Base-by-base conservation (phyloP, 1,140 invertebrate genomes). In the Lepidurus apus region DNA sequence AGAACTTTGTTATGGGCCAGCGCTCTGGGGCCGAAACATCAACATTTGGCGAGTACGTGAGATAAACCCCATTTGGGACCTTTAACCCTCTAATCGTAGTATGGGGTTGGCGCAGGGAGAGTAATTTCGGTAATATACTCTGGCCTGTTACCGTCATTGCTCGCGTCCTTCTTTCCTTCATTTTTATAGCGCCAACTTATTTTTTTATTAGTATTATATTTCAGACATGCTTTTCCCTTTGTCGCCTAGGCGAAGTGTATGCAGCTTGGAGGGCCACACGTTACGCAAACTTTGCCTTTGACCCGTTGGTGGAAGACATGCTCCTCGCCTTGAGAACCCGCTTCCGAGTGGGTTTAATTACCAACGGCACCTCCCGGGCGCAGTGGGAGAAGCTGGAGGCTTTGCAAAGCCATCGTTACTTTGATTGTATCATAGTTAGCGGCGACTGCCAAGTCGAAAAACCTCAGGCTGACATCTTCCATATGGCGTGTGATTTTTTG, bases 371-470 rank as follows among this genome's bases (percentile, higher is more conserved):
- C 1, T 93, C 93, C 26, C 88, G 90, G 65, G 90, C 92, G 10
- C 93, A 95, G 85, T 94, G 93, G 92, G 93, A 95, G 86, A 95
- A 95, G 85, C 88, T 95, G 42, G 79, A 77, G 3, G 42, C 81
- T 73, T 86, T 93, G 78, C 87, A 89, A 13, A 85, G 93, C 1
- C 85, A 88, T 75, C 87, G 88, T 76, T 92, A 90, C 84, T 95
- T 94, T 84, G 92, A 94, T 84, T 88, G 90, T 79, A 89, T 94
- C 79, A 85, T 94, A 44, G 91, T 94, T 11, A 93, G 92, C 42
- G 93, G 92, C 8, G 93, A 95, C 86, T 86, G 92, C 81, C 90
- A 91, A 2, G 93, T 91, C 89, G 92, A 94, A 85, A 95, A 95
- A 83, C 93, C 93, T 1, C 87, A 93, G 82, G 87, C 89, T 78